Evolutionary conservation across 2,888 invertebrate species (phyloP).

Genomic region (Rugalucina vietnamica): DNA sequence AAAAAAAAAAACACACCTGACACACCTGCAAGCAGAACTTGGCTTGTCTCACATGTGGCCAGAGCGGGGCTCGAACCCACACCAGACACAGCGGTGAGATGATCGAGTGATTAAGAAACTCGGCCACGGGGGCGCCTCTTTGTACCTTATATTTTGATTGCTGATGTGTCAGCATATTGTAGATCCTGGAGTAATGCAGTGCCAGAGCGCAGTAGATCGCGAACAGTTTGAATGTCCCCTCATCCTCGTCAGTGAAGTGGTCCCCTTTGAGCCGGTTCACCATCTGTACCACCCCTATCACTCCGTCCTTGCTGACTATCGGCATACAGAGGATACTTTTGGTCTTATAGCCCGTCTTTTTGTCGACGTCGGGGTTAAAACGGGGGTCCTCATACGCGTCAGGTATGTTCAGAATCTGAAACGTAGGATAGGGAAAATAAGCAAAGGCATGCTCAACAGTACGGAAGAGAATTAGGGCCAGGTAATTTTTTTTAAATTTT

Average conservation of each 20-base stretch:
- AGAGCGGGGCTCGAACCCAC: too few relatives aligned
- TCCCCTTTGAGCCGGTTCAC: slow-evolving; percentile 69
- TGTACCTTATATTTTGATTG: slow-evolving; percentile 66
- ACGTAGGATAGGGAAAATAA: too few relatives aligned
- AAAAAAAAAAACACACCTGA: too few relatives aligned
- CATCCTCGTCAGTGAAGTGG: slow-evolving; percentile 74
- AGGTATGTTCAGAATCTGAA: slow-evolving; percentile 70
- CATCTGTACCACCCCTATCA: slow-evolving; percentile 77
- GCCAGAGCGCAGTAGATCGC: slow-evolving; percentile 78
- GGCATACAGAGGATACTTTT: slow-evolving; percentile 78
- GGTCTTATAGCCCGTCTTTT: slow-evolving; percentile 73
- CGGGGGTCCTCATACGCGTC: slow-evolving; percentile 73
- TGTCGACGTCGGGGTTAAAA: slow-evolving; percentile 76
- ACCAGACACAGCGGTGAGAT: too few relatives aligned
- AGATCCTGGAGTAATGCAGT: slow-evolving; percentile 72
- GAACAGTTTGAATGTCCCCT: slow-evolving; percentile 72
- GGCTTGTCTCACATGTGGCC: too few relatives aligned
- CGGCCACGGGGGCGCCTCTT: too few relatives aligned
- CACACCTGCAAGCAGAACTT: too few relatives aligned
- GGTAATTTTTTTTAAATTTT: too few relatives aligned
- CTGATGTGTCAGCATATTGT: slow-evolving; percentile 62
- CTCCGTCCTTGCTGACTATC: slow-evolving; percentile 67
- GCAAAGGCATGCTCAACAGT: too few relatives aligned
- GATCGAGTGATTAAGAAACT: too few relatives aligned
- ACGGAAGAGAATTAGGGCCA: too few relatives aligned